Evolutionary conservation across 2,797 vertebrate species (phyloP).

Genomic region (Lepilemur ruficaudatus): DNA sequence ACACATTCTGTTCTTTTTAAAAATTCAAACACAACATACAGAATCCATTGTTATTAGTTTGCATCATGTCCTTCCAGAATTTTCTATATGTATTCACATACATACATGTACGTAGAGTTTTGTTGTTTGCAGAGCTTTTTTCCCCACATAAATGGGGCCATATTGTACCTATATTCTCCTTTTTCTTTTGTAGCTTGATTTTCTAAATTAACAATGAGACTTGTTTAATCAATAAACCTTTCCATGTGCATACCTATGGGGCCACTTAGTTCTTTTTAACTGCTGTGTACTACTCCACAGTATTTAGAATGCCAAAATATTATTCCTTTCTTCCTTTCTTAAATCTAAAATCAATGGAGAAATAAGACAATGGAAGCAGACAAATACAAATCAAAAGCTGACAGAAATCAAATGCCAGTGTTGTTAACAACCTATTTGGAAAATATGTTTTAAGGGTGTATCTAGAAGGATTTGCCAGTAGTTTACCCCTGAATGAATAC

Average conservation of each 20-base stretch:
- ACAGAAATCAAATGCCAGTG: neutral
- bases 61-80: neutral
- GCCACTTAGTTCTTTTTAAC: neutral
- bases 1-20: neutral
- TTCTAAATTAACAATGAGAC: neutral
- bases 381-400: neutral
- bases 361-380: neutral
- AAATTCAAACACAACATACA: neutral
- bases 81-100: neutral
- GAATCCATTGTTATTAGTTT: neutral
- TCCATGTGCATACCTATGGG: neutral
- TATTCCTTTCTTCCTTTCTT: neutral
- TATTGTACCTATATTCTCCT: neutral
- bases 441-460: neutral
- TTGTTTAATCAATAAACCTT: neutral
- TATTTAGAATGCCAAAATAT: neutral
- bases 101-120: neutral
- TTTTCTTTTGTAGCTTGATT: neutral
- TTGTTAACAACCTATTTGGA: neutral
- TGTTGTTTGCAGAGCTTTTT: neutral
- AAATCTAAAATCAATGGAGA: neutral
- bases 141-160: neutral
- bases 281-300: neutral
- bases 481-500: neutral
- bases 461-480: neutral